Conservation (phyloP, 1,140 invertebrate species). For the Leptinotarsa texana region DNA sequence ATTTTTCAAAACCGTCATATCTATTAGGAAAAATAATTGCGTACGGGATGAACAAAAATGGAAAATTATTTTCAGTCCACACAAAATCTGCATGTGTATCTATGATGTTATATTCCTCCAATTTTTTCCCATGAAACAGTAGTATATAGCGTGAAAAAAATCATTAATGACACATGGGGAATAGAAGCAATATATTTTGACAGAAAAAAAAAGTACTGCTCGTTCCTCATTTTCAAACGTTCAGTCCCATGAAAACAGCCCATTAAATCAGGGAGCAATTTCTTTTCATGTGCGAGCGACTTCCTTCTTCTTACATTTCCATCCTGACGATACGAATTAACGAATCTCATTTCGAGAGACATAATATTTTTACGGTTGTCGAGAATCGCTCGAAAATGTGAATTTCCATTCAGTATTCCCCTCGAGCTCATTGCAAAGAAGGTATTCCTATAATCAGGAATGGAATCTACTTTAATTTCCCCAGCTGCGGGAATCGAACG, state of each 20-base stretch:
- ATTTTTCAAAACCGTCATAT: too few relatives aligned
- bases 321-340: neutral
- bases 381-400: neutral
- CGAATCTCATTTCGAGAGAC: neutral
- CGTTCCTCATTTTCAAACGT: neutral
- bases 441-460: neutral
- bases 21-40: too few relatives aligned
- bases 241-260: neutral
- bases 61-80: too few relatives aligned
- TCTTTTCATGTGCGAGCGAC: neutral
- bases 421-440: neutral
- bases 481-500: neutral
- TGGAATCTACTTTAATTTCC: slow-evolving; percentile 1
- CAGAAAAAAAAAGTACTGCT: too few relatives aligned
- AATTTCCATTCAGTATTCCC: slow-evolving; percentile 2
- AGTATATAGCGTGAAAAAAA: too few relatives aligned
- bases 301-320: neutral
- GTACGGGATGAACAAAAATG: too few relatives aligned
- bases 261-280: neutral
- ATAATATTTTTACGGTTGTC: neutral
- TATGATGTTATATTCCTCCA: too few relatives aligned
- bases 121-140: too few relatives aligned
- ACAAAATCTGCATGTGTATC: too few relatives aligned
- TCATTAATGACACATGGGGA: too few relatives aligned
- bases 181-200: too few relatives aligned